Base-by-base conservation (phyloP, 2,113 vertebrate genomes). In the Podarcis cretensis region DNA sequence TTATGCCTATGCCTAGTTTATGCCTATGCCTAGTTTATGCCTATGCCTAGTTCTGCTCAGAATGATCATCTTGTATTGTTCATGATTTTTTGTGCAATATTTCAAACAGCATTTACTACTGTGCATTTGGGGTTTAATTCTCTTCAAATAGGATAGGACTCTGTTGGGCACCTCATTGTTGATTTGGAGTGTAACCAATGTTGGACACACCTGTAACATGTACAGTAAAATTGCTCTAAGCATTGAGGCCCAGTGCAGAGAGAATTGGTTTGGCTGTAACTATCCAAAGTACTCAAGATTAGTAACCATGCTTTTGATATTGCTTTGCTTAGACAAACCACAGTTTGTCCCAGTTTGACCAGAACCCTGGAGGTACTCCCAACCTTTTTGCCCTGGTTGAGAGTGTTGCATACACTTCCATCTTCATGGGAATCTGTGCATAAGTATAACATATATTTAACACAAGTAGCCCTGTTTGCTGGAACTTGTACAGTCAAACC, bases 71-170 rank as follows among this genome's bases (percentile, higher is more conserved):
- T 9, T 4, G 20, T 85, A 76, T 3, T 83, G 3, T 80, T 88
- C 81, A 90, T 68, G 75, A n/a, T 86, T 92, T 48, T 91, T 89
- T 90, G 73, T 1, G 69, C 40, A 63, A 35, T n/a, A 20, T 88
- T 90, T 88, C 76, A 92, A 27, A 32, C 78, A 27, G 76, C 65
- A 65, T 88, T 89, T 74, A 59, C 92, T 89, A 85, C 20, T 54
- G 21, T 40, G 8, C 81, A 21, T 30, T 14, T 0, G 81, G 54
- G 21, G 63, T 86, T 75, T 88, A 66, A 83, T 89, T 23, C n/a
- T 27, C 14, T 0, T 0, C 37, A 85, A 80, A 75, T 81, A 43
- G 77, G 59, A 37, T 20, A 9, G 81, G 74, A 32, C 5, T 77
- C 83, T 77, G 75, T 69, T 84, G 63, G 59, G 3, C 59, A 0